Evolutionary conservation across 2,888 invertebrate genomes (phyloP).

Genomic region (Patella ulyssiponensis): DNA sequence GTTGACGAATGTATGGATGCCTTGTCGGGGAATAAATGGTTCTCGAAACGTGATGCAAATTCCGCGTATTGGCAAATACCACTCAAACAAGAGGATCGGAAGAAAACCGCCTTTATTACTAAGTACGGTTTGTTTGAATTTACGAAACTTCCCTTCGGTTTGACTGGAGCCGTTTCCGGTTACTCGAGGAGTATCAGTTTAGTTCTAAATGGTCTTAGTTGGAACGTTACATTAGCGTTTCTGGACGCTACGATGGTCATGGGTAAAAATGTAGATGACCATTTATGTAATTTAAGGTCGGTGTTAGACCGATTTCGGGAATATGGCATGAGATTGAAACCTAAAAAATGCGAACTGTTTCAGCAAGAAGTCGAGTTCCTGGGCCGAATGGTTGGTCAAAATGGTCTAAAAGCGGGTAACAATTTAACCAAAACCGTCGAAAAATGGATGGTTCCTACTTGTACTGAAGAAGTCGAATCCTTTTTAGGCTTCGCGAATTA

Average conservation of each 20-base stretch:
- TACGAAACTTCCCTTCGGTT: neutral
- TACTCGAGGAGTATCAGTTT: neutral
- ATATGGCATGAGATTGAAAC: neutral
- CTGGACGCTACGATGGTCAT: slow-evolving; percentile 15
- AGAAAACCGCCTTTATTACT: slow-evolving; percentile 22
- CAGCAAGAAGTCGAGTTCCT: neutral
- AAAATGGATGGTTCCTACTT: no score
- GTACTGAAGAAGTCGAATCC: no score
- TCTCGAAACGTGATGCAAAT: slow-evolving; percentile 17
- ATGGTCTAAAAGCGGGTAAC: neutral
- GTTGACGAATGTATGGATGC: slow-evolving; percentile 18
- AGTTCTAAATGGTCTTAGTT: neutral
- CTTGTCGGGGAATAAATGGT: slow-evolving; percentile 6
- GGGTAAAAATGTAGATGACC: slow-evolving; percentile 9
- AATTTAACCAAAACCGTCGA: no score
- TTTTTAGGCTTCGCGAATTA: neutral
- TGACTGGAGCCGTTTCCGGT: no score
- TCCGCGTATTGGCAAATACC: slow-evolving; percentile 13
- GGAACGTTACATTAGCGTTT: slow-evolving; percentile 12
- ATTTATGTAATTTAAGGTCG: slow-evolving; percentile 3
- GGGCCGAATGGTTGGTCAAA: neutral
- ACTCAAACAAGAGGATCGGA: neutral
- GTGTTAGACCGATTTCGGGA: neutral
- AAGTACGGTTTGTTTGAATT: slow-evolving; percentile 20
- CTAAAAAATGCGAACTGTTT: neutral